A percentile compares a stretch with the other conserved stretches of the same genome.
These are phyloP conservation scores for Pristionchus maxplancki DNA, from an alignment of 2,888 invertebrate genomes.

Conservation along the genomic window DNA sequence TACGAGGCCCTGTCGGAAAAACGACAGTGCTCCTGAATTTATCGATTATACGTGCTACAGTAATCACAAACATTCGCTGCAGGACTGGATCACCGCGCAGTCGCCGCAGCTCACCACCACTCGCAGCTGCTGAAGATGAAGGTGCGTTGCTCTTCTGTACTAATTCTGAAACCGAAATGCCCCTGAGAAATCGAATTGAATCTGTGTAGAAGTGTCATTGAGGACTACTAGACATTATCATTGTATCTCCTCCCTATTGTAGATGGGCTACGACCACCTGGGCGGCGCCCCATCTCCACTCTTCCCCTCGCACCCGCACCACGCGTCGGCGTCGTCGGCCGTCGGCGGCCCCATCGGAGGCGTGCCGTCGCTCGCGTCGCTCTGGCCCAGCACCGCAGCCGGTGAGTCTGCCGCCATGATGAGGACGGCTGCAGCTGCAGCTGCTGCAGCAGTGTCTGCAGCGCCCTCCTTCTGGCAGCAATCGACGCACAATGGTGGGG, in stretches of 20 bases:
- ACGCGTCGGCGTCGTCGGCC: neutral
- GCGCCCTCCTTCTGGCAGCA: neutral
- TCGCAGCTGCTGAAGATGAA: slow-evolving; percentile 23
- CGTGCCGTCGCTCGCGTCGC: slow-evolving; percentile 30
- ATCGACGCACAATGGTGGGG: neutral
- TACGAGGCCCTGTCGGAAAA: neutral
- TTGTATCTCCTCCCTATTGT: too few species aligned
- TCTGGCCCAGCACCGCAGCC: slow-evolving; percentile 39
- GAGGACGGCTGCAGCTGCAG: neutral
- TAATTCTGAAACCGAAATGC: neutral
- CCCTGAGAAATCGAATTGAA: neutral
- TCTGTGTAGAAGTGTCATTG: too few species aligned
- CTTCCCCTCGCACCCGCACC: neutral
- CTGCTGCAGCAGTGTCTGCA: neutral
- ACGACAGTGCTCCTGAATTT: neutral
- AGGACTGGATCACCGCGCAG: slow-evolving; percentile 43
- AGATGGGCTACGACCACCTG: slow-evolving; percentile 37
- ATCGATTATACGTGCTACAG: neutral
- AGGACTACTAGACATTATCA: too few species aligned
- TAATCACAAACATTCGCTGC: neutral
- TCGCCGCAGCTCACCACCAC: slow-evolving; percentile 41
- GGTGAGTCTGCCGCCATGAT: neutral
- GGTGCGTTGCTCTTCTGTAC: neutral
- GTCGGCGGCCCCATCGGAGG: neutral
- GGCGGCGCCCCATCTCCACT: slow-evolving; percentile 2